A percentile compares a stretch with the other conserved stretches of the same genome.
These are phyloP conservation scores for Melanotaenia duboulayi DNA, from an alignment of 2,113 vertebrate species.

Conservation along the genomic window DNA sequence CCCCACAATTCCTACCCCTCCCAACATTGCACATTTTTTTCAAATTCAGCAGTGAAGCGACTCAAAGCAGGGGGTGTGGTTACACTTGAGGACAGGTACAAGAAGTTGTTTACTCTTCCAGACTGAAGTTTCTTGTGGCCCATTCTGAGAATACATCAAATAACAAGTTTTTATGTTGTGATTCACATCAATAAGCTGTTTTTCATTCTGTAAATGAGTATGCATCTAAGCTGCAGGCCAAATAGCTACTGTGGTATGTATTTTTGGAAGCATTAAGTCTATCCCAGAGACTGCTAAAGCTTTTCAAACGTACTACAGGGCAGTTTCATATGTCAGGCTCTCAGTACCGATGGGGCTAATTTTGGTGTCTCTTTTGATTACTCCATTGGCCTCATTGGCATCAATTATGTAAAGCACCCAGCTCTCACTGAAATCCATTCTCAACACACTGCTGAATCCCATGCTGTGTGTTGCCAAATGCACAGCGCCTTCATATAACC, in stretches of 20 bases:
- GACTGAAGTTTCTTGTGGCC: no score
- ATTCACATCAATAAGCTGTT: neutral
- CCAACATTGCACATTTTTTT: no score
- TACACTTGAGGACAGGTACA: no score
- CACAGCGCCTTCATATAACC: conserved; percentile 9
- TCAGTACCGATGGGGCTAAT: conserved; percentile 59
- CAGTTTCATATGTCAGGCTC: conserved; percentile 43
- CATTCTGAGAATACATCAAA: neutral
- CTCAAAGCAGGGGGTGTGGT: no score
- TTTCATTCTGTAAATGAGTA: neutral
- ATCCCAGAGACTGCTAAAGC: conserved; percentile 25
- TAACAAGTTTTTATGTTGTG: neutral
- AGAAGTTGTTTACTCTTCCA: no score
- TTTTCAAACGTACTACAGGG: conserved; percentile 30
- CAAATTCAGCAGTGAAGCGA: no score
- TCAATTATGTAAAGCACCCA: conserved; percentile 50
- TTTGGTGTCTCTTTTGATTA: conserved; percentile 57
- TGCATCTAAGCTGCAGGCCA: neutral
- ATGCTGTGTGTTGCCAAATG: conserved; percentile 36
- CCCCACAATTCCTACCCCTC: no score
- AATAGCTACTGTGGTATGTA: neutral
- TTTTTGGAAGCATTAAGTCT: conserved; percentile 12
- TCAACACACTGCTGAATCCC: conserved; percentile 51
- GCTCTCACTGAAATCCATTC: conserved; percentile 50
- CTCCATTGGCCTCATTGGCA: conserved; percentile 37